phyloP scores from a whole-genome alignment of 2,113 vertebrate genomes.

The Brachypodius melanocephalos region DNA sequence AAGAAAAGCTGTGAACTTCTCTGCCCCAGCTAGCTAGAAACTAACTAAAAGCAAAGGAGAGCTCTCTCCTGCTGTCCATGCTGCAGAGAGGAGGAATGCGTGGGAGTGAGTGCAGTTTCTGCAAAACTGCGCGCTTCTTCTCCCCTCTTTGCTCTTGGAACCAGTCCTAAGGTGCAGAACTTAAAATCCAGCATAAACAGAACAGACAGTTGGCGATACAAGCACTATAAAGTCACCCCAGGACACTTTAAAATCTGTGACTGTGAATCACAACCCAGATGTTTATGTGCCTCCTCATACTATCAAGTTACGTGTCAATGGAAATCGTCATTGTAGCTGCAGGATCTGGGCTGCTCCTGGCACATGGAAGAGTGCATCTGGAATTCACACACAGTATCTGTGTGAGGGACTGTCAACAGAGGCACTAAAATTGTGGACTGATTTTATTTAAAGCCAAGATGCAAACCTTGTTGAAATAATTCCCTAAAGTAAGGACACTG shows the following conservation, averaged over 20 bases:
- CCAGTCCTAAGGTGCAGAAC: not conserved
- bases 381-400: not conserved
- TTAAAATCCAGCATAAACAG: not conserved
- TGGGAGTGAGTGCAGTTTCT: not conserved
- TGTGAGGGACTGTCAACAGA: not conserved
- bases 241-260: not conserved
- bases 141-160: not conserved
- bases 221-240: not conserved
- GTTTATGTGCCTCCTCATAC: not conserved
- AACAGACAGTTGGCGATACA: not conserved
- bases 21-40: not conserved
- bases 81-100: not conserved
- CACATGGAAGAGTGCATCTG: not conserved
- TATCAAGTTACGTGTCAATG: not conserved
- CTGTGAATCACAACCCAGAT: not conserved
- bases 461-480: not conserved
- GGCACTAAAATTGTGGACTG: not conserved
- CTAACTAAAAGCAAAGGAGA: not conserved
- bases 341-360: not conserved
- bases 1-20: not conserved
- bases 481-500: not conserved
- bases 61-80: not conserved
- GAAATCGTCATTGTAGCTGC: not conserved
- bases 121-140: not conserved
- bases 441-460: not conserved